Percentiles rank a stretch among this genome's conserved stretches.
Evolutionary conservation across 2,797 vertebrate genomes (phyloP).

Genomic region (Pseudomugil tenellus): DNA sequence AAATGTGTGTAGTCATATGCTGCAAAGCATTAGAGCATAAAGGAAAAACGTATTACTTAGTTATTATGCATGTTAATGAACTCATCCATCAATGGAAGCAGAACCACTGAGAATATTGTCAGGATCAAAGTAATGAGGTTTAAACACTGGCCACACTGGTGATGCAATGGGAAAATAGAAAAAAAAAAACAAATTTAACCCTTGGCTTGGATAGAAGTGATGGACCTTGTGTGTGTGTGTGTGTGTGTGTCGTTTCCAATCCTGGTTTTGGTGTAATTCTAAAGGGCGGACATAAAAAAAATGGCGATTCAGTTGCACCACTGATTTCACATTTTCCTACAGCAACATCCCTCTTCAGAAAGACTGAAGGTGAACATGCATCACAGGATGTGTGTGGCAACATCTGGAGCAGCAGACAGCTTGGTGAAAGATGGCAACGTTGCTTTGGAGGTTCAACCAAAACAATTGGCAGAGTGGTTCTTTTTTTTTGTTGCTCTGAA

Average conservation of each 20-base stretch:
- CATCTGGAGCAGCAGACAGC: conserved; percentile 51
- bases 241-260: conserved; percentile 20
- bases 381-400: conserved; percentile 47
- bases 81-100: conserved; percentile 19
- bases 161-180: conserved; percentile 19
- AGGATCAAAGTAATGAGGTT: neutral
- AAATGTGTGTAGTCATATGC: conserved; percentile 17
- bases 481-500: conserved; percentile 69
- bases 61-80: conserved; percentile 26
- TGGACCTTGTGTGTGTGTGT: conserved; percentile 13
- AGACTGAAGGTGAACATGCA: conserved; percentile 38
- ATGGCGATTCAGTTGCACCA: conserved; percentile 3
- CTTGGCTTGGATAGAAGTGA: conserved; percentile 6
- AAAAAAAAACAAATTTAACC: conserved; percentile 1
- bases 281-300: conserved; percentile 36
- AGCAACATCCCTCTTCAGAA: conserved; percentile 24
- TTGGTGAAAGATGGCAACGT: conserved; percentile 18
- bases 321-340: conserved; percentile 20
- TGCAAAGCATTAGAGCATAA: conserved; percentile 22
- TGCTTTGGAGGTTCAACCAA: conserved; percentile 56
- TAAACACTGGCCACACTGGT: neutral
- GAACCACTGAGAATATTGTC: conserved; percentile 1
- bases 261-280: conserved; percentile 19
- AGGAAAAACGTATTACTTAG: conserved; percentile 12
- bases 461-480: conserved; percentile 63